Base-by-base conservation (phyloP, 2,113 vertebrate genomes). In the Protobothrops flavoviridis region DNA sequence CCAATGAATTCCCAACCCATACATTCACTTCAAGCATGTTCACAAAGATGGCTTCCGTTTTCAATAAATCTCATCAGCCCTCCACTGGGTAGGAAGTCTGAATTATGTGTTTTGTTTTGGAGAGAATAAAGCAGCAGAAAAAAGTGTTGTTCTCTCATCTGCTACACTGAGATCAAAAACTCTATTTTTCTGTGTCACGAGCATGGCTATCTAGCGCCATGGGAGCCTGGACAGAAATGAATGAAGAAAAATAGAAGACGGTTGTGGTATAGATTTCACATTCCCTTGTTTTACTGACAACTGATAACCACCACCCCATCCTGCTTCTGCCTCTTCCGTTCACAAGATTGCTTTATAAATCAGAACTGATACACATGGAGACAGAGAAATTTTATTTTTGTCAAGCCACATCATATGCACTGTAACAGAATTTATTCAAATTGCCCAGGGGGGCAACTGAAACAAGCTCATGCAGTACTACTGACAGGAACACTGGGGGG, bases 31-130 rank as follows among this genome's bases (percentile, higher is more conserved):
- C 95, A 96, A 96, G 90, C 90, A 91, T 94, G 95, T 90, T 93
- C 93, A 94, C 96, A 96, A 97, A 96, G 81, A 92, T n/a, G 95
- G 92, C 94, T 96, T 96, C 91, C 88, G 94, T 56, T 95, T 95
- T 91, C 53, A 90, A 94, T 96, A 96, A 95, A 95, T 96, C 59
- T 97, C 94, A 93, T 96, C 96, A 96, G 69, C 94, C 95, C 90
- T 95, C 96, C 93, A 43, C 93, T 94, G 94, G 95, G 92, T 48
- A 52, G 93, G 93, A 91, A 94, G 61, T 39, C 69, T 96, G 96
- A 97, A 94, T 96, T 96, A 97, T 90, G 90, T 93, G 64, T 94
- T 96, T 95, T 88, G 94, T 95, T 95, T 93, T 1, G 89, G 94
- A 0, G 0, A 93, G 59, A 94, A 74, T 93, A 95, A 96, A 96